Conservation (phyloP, 2,797 vertebrate genomes). For the Ctenopoma multispine region DNA sequence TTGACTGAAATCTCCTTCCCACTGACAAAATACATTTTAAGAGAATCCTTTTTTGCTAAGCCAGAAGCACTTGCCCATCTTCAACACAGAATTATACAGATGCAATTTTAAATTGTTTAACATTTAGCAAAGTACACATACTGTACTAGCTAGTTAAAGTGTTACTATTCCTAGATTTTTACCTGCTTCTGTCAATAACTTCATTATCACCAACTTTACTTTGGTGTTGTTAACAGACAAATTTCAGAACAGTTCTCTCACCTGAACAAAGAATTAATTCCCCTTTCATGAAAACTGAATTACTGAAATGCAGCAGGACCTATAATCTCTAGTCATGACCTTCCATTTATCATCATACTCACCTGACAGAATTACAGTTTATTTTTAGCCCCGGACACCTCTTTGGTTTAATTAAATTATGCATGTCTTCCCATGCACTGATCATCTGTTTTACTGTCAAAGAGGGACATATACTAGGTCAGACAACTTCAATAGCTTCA, state of each 20-base stretch:
- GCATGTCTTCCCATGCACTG: slow-evolving; percentile 60
- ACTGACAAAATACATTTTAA: too few relatives aligned
- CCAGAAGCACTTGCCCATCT: slow-evolving; percentile 55
- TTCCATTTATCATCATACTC: slow-evolving; percentile 80
- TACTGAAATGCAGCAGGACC: slow-evolving; percentile 76
- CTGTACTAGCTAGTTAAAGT: too few relatives aligned
- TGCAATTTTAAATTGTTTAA: too few relatives aligned
- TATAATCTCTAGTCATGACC: slow-evolving; percentile 66
- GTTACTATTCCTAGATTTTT: too few relatives aligned
- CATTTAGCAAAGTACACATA: too few relatives aligned
- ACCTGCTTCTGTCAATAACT: too few relatives aligned
- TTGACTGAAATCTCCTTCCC: too few relatives aligned
- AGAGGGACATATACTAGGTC: slow-evolving; percentile 34
- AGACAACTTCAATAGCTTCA: neutral
- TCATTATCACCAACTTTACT: slow-evolving; percentile 27
- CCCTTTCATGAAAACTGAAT: slow-evolving; percentile 83
- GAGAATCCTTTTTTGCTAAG: slow-evolving; percentile 1
- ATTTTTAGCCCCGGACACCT: slow-evolving; percentile 81
- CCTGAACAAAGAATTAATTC: slow-evolving; percentile 83
- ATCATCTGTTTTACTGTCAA: slow-evolving; percentile 66
- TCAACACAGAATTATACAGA: slow-evolving; percentile 17
- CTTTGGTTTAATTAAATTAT: slow-evolving; percentile 80
- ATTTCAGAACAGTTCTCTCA: slow-evolving; percentile 79
- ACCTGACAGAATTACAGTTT: slow-evolving; percentile 79
- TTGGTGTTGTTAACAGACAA: slow-evolving; percentile 21